These are phyloP conservation scores for Parazoanthus atlanticus DNA, from an alignment of 92 coral and sea anemone species.

Conservation along the genomic window DNA sequence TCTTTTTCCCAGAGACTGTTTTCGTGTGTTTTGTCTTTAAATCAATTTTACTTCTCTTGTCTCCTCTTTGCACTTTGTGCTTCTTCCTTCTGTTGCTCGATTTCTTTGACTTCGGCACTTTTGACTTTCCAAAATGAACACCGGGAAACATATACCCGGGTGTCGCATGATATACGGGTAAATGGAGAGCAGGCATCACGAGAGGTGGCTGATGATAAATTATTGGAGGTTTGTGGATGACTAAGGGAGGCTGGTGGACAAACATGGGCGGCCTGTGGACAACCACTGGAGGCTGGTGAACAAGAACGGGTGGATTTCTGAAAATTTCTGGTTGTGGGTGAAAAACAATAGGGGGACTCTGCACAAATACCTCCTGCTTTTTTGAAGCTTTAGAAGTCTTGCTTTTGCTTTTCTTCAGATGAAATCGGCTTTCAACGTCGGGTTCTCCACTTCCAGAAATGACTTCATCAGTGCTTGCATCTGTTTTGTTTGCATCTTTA, in stretches of 20 bases:
- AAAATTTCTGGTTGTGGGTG: slow-evolving; percentile 76
- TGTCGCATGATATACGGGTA: slow-evolving; percentile 54
- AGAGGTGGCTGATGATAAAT: slow-evolving; percentile 78
- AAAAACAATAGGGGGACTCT: slow-evolving; percentile 76
- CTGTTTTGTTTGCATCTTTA: not conserved
- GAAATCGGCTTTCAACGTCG: not conserved
- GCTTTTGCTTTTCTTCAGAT: not conserved
- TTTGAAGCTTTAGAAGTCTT: slow-evolving; percentile 35
- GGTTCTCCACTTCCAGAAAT: slow-evolving; percentile 32
- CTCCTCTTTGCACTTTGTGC: slow-evolving; percentile 24
- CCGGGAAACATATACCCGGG: slow-evolving; percentile 46
- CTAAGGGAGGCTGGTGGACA: slow-evolving; percentile 76
- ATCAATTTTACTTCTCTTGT: not conserved
- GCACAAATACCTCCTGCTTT: slow-evolving; percentile 68
- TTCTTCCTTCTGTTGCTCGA: not conserved
- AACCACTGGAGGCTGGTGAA: slow-evolving; percentile 72
- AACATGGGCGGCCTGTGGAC: slow-evolving; percentile 78
- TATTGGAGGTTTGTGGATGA: slow-evolving; percentile 76
- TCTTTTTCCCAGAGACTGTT: slow-evolving; percentile 64
- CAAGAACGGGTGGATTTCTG: slow-evolving; percentile 74
- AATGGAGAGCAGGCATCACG: slow-evolving; percentile 63
- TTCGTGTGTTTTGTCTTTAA: not conserved
- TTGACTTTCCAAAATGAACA: slow-evolving; percentile 57
- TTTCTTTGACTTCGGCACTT: slow-evolving; percentile 38
- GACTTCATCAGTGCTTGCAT: not conserved